These are phyloP conservation scores for Julus scandinavius DNA, from an alignment of 2,888 invertebrate species.

Conservation along the genomic window DNA sequence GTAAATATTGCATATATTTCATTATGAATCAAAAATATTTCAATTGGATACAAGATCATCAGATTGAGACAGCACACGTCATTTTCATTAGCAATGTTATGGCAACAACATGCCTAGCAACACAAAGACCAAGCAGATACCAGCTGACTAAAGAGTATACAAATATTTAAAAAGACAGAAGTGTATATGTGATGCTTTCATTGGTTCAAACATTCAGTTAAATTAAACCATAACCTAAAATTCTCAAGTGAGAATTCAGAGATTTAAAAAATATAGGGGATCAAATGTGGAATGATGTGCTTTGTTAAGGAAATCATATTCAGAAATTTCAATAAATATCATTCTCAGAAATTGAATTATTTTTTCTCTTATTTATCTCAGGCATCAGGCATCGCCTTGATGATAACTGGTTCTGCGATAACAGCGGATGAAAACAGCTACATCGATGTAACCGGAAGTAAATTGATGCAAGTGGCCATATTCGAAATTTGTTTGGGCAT, in stretches of 20 bases:
- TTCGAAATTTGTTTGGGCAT: constrained; percentile 28
- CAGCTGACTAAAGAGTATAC: not conserved
- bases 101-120: not conserved
- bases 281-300: no score
- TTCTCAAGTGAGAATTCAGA: no score
- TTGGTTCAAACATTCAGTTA: no score
- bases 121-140: not conserved
- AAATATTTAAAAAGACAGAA: no score
- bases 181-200: no score
- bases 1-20: no score
- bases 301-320: no score
- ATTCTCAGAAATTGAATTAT: not conserved
- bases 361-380: not conserved
- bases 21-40: no score
- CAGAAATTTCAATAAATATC: no score
- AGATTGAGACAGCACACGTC: not conserved
- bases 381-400: not conserved
- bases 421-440: not conserved
- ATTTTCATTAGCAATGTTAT: not conserved
- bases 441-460: not conserved
- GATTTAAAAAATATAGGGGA: no score
- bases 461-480: constrained; percentile 16
- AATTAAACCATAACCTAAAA: no score
- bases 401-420: not conserved
- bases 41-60: no score